phyloP scores from a whole-genome alignment of 2,113 vertebrate species.

The Limanda limanda region DNA sequence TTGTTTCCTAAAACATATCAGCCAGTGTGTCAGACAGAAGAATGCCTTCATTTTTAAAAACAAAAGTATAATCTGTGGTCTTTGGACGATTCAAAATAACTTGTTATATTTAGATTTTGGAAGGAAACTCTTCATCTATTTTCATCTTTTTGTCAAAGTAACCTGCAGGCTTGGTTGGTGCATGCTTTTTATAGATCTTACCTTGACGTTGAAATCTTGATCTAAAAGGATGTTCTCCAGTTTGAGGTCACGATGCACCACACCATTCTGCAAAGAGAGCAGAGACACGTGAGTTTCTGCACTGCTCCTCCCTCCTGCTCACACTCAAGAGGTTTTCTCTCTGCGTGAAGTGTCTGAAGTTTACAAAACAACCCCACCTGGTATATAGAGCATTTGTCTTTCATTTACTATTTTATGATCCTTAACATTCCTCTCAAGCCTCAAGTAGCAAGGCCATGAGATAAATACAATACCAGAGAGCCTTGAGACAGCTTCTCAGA shows the following conservation, averaged over 20 bases:
- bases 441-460: neutral
- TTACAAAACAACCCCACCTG: conserved; percentile 10
- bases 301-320: neutral
- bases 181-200: conserved; percentile 32
- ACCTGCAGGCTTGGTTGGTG: neutral
- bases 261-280: conserved; percentile 76
- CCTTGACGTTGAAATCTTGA: conserved; percentile 84
- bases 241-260: conserved; percentile 86
- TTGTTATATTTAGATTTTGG: neutral
- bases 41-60: conserved; percentile 5
- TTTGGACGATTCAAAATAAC: neutral
- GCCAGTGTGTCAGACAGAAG: neutral
- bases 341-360: conserved; percentile 3
- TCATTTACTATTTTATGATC: neutral
- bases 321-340: neutral
- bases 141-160: neutral
- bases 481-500: conserved; percentile 23
- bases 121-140: neutral
- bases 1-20: conserved; percentile 1
- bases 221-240: conserved; percentile 87
- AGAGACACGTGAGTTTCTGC: conserved; percentile 26
- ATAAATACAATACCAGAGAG: neutral
- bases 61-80: neutral
- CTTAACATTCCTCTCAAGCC: neutral
- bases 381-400: neutral